Evolutionary conservation across 2,888 invertebrate species (phyloP), one percentile per base, ranked within the genome.

Genomic region (Volucella inflata): DNA sequence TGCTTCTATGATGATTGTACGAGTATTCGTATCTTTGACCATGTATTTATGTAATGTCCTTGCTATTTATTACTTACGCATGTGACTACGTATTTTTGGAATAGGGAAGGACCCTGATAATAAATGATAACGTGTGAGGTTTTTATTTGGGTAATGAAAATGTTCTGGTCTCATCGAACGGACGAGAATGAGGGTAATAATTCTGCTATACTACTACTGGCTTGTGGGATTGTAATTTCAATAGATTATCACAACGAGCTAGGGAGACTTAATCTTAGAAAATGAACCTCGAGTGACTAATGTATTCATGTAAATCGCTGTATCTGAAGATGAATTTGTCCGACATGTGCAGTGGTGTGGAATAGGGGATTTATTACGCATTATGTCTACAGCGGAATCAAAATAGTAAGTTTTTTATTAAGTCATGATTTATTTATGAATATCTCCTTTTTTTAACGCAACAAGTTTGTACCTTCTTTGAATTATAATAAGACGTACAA

Each of bases 71-170:
- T 30, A 21, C 55, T 55, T 46, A 46, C 40, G 21, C 17, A 14
- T 59, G 21, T 30, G 57, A 48, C 8, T 59, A 44, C 11, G 11
- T 44, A 59, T 59, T 48, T 59, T 59, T 59, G 21, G 71, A 59
- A 3, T 1, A 12, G 1, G 8, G 9, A 55, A 16, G 55, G 14
- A 30, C 4, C 46, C 44, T 68, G 53, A 14, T 40, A 65, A 51
- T 40, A 16, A 21, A 38, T 21, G 21, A 57, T 57, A 16, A 57
- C 12, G 9, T 42, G 17, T 9, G 40, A 30, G 60, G 30, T 42
- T n/a, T 48, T 46, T 55, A 65, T 65, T 14, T 65, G 40, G 16
- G 57, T 75, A 55, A 48, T 57, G 65, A 17, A 50, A 42, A 42
- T 55, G 21, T 46, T 40, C 57, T 38, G 30, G 8, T 42, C 36